Evolutionary conservation across 37 sponge, comb jelly and placozoan species (phyloP).

Genomic region (Spongia lamella): DNA sequence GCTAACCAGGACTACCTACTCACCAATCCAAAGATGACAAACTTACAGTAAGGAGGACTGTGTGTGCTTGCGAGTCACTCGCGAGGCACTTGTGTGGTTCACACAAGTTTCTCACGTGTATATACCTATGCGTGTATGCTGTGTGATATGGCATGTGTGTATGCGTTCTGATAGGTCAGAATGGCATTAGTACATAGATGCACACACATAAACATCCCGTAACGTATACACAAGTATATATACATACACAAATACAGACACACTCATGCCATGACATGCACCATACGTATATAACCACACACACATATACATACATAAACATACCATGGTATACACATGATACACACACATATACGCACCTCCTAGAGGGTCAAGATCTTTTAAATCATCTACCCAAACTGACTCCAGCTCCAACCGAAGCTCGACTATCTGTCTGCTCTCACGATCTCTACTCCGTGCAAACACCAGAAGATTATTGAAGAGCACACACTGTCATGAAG

Average conservation of each 20-base stretch:
- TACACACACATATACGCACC: constrained; percentile 33
- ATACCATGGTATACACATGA: background rate
- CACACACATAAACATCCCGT: too few relatives aligned
- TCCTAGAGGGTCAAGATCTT: constrained; percentile 86
- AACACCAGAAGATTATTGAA: constrained; percentile 92
- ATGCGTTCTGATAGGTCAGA: too few relatives aligned
- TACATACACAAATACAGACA: background rate
- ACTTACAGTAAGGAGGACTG: too few relatives aligned
- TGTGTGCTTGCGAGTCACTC: too few relatives aligned
- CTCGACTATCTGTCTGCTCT: constrained; percentile 70
- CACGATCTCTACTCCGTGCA: constrained; percentile 64
- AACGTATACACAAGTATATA: background rate
- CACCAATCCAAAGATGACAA: too few relatives aligned
- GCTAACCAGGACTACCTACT: too few relatives aligned
- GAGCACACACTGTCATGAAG: constrained; percentile 66
- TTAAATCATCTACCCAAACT: constrained; percentile 91
- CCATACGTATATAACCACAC: background rate
- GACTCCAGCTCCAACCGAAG: constrained; percentile 73
- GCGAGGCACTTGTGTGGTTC: too few relatives aligned
- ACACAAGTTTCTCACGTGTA: too few relatives aligned
- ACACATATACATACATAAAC: background rate
- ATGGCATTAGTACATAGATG: too few relatives aligned
- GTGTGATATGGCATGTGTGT: too few relatives aligned
- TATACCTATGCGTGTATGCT: too few relatives aligned
- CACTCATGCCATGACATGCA: background rate